Percentiles rank a stretch among this genome's conserved stretches.
These are phyloP conservation scores for Characodon lateralis DNA, from an alignment of 2,797 vertebrate species.

Conservation along the genomic window DNA sequence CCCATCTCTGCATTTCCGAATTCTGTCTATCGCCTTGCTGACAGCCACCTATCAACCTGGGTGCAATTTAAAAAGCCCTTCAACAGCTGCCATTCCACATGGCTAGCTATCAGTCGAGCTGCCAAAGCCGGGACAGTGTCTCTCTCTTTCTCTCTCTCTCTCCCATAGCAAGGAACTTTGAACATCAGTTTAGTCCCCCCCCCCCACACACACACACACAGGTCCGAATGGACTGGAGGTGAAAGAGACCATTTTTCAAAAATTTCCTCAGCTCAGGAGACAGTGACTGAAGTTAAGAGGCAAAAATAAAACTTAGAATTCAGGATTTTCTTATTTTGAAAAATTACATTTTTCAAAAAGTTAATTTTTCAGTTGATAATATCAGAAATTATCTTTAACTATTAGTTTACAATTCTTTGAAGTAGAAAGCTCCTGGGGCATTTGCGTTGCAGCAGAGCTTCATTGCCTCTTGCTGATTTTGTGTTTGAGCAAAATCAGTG, in stretches of 20 bases:
- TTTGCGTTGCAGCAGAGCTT: conserved; percentile 40
- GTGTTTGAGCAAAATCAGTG: conserved; percentile 29
- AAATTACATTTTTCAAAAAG: background rate
- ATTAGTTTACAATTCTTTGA: conserved; percentile 8
- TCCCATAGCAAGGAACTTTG: conserved; percentile 58
- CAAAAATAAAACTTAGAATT: conserved; percentile 20
- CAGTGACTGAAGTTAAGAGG: conserved; percentile 33
- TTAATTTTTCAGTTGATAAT: conserved; percentile 2
- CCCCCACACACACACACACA: background rate
- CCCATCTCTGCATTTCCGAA: conserved; percentile 25
- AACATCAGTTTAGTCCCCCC: conserved; percentile 55
- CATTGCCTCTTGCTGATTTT: conserved; percentile 36
- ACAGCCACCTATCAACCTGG: conserved; percentile 76
- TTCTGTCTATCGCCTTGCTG: conserved; percentile 70
- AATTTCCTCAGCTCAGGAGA: conserved; percentile 50
- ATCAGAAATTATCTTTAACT: conserved; percentile 28
- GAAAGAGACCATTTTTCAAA: conserved; percentile 71
- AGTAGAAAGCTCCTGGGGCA: conserved; percentile 17
- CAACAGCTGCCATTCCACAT: conserved; percentile 78
- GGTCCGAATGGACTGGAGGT: conserved; percentile 72
- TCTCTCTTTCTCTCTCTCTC: background rate
- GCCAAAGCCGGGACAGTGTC: conserved; percentile 74
- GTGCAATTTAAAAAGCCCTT: conserved; percentile 81
- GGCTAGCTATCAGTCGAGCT: conserved; percentile 78
- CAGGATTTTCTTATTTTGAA: conserved; percentile 10